Evolutionary conservation across 2,888 invertebrate species (phyloP).

Genomic region (Creontiades dilutus): DNA sequence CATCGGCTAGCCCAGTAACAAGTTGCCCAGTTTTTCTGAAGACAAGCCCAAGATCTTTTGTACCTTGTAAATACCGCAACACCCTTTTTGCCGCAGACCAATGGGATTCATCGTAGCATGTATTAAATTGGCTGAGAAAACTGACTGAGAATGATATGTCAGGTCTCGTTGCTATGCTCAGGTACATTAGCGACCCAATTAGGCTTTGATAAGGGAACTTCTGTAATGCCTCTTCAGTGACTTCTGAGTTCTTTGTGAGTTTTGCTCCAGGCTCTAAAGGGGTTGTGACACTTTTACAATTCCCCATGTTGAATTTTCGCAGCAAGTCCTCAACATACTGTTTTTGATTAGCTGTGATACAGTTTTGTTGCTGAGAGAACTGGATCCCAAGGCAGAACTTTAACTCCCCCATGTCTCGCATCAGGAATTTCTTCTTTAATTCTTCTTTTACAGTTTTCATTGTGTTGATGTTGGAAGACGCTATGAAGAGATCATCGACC

Average conservation of each 20-base stretch:
- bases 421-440: neutral
- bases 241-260: neutral
- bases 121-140: slow-evolving; percentile 29
- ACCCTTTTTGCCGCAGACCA: slow-evolving; percentile 74
- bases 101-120: slow-evolving; percentile 26
- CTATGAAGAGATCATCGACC: slow-evolving; percentile 40
- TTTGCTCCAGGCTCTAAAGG: neutral
- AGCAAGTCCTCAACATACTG: neutral
- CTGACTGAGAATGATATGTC: slow-evolving; percentile 62
- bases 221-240: neutral
- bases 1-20: slow-evolving; percentile 71
- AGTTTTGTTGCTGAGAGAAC: neutral
- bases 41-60: slow-evolving; percentile 58
- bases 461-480: neutral
- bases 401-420: slow-evolving; percentile 23
- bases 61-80: slow-evolving; percentile 73
- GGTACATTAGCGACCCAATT: slow-evolving; percentile 73
- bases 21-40: neutral
- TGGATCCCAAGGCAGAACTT: slow-evolving; percentile 6
- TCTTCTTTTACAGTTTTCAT: neutral
- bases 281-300: neutral
- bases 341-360: neutral
- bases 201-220: slow-evolving; percentile 60
- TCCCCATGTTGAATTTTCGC: neutral
- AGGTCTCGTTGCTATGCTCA: slow-evolving; percentile 51